These are phyloP conservation scores for Pterobdella sp. DNA, from an alignment of 2,888 invertebrate genomes.

Conservation along the genomic window DNA sequence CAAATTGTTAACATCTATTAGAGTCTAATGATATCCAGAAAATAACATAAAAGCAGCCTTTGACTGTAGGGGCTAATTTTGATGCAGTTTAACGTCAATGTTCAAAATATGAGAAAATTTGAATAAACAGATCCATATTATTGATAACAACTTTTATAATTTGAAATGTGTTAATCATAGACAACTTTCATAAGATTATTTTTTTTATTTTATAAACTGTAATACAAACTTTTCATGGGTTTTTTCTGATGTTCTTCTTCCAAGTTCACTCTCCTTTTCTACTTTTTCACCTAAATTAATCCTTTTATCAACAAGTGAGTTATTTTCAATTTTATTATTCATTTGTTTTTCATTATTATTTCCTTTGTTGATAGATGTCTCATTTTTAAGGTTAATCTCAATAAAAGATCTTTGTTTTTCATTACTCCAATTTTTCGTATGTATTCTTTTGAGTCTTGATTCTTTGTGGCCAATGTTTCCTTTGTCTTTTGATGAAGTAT, in stretches of 20 bases:
- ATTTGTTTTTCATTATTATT: neutral
- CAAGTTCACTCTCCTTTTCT: neutral
- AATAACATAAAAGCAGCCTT: no score
- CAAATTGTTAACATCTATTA: no score
- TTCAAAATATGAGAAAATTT: no score
- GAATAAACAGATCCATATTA: neutral
- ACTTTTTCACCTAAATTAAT: neutral
- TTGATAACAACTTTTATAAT: no score
- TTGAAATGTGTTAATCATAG: neutral
- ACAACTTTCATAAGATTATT: neutral
- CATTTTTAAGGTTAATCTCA: no score
- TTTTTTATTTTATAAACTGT: neutral
- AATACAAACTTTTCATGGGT: neutral
- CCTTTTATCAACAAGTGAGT: neutral
- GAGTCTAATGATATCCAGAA: no score
- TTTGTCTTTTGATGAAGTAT: neutral
- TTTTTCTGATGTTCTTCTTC: neutral
- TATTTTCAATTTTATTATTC: neutral
- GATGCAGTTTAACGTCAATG: no score
- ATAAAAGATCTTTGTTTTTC: no score
- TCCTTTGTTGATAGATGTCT: neutral
- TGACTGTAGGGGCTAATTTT: no score
- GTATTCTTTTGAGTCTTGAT: no score
- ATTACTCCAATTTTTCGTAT: no score
- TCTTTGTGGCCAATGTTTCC: neutral